Conservation (phyloP, 2,888 invertebrate species). For the Tortrix viridana region DNA sequence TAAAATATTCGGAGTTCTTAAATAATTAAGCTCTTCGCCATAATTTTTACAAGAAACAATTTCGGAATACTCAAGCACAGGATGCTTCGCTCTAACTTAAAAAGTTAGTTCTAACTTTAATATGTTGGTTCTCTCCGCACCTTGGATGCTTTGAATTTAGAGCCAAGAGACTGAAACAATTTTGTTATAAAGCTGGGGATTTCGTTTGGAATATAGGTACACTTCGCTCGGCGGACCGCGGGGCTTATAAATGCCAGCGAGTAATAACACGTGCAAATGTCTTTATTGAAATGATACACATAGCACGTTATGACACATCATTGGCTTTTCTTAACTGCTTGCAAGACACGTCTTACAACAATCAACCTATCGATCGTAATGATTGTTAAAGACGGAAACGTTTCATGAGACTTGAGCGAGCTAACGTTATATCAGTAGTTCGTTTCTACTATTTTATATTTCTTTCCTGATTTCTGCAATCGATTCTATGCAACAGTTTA, state of each 20-base stretch:
- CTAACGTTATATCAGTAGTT: too few species aligned
- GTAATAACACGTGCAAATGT: too few species aligned
- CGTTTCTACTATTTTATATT: too few species aligned
- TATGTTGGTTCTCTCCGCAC: conserved; percentile 10
- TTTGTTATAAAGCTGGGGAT: conserved; percentile 18
- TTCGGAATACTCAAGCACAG: conserved; percentile 18
- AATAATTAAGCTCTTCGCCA: conserved; percentile 3
- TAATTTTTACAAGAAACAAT: conserved; percentile 1
- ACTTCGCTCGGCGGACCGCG: not conserved
- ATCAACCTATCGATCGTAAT: too few species aligned
- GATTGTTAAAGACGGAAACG: too few species aligned
- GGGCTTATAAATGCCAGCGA: not conserved
- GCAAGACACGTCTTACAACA: too few species aligned
- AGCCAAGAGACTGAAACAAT: conserved; percentile 20
- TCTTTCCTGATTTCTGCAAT: too few species aligned
- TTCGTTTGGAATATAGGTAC: conserved; percentile 23
- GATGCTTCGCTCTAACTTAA: conserved; percentile 6
- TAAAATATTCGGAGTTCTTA: conserved; percentile 8
- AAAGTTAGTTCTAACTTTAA: conserved; percentile 25
- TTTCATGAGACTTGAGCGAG: too few species aligned
- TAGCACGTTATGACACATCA: too few species aligned
- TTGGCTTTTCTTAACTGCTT: too few species aligned
- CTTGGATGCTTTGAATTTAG: conserved; percentile 20
- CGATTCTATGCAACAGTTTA: too few species aligned
- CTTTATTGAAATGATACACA: too few species aligned